Conservation (phyloP, 2,888 invertebrate genomes). For the Cheilosia grossa region DNA sequence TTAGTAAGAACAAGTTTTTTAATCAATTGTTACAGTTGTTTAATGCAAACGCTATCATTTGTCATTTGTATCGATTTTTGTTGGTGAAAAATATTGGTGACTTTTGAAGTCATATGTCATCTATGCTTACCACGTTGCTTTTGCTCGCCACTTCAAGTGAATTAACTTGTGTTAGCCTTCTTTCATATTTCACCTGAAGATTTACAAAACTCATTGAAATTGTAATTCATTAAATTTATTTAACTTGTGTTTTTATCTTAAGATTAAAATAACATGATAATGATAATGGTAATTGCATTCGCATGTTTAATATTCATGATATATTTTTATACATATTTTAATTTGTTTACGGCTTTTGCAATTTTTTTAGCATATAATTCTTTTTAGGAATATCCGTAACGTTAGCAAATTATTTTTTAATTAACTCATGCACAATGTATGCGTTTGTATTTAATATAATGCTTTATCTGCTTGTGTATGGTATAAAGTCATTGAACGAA, state of each 20-base stretch:
- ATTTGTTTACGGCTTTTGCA: slow-evolving; percentile 43
- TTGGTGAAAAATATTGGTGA: too few relatives aligned
- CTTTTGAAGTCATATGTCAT: too few relatives aligned
- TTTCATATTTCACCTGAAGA: too few relatives aligned
- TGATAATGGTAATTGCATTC: slow-evolving; percentile 66
- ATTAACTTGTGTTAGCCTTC: too few relatives aligned
- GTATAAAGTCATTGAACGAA: slow-evolving; percentile 4
- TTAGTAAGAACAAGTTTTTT: too few relatives aligned
- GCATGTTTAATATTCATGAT: slow-evolving; percentile 46
- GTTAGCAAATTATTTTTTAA: neutral
- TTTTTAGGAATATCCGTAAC: slow-evolving; percentile 26
- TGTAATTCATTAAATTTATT: slow-evolving; percentile 69
- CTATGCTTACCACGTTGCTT: too few relatives aligned
- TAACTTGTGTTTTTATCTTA: slow-evolving; percentile 65
- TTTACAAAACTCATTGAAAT: neutral
- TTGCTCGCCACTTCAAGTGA: too few relatives aligned
- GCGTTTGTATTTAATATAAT: slow-evolving; percentile 18
- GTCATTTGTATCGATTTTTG: too few relatives aligned
- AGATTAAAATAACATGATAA: slow-evolving; percentile 73
- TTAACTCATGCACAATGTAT: slow-evolving; percentile 18
- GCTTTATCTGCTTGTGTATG: slow-evolving; percentile 27
- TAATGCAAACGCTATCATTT: too few relatives aligned
- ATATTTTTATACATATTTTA: slow-evolving; percentile 47
- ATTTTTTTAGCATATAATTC: slow-evolving; percentile 21
- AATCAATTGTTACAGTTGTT: too few relatives aligned